Evolutionary conservation across 2,888 invertebrate genomes (phyloP), one percentile per base, ranked within the genome.

Genomic region (Agrotis ipsilon): DNA sequence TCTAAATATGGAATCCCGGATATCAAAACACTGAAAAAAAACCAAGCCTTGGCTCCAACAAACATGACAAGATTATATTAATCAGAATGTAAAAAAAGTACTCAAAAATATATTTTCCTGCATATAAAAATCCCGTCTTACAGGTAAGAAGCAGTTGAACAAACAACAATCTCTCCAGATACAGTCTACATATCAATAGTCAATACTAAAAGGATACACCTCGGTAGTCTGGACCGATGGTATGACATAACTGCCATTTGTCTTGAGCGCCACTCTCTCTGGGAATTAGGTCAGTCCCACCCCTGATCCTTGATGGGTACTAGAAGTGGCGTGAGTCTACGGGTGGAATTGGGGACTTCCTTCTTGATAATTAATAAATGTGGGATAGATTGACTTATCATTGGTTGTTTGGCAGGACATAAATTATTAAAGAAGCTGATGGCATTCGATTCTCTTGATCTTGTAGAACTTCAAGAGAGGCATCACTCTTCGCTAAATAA

Each of bases 221-320:
- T 14, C 19, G 27, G 52, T 46, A 57, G 51, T 27, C 65, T 59
- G 27, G 51, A 68, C 58, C 32, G 16, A 62, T 70, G 59, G 48
- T 54, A 59, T 70, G 77, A 67, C 59, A 63, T 32, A 82, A 61
- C 73, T 69, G 59, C 72, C 86, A 87, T 89, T 88, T 85, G 83
- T 86, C 84, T 84, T 83, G 69, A 75, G 78, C 79, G 76, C 80
- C 80, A 80, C 77, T 86, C 67, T 73, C 73, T 81, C 70, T 72
- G 65, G 39, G 67, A 82, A 84, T 82, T 74, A 80, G 82, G 84
- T 76, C 84, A 84, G 48, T 60, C 48, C 27, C 63, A 76, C 62
- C 63, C 69, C 64, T 51, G 51, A 54, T 13, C 54, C 59, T 21
- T 57, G 72, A 82, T 54, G 45, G 18, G 43, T n/a, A 68, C 83